Evolutionary conservation across 2,797 vertebrate species (phyloP).

Genomic region (Anas flavirostris): DNA sequence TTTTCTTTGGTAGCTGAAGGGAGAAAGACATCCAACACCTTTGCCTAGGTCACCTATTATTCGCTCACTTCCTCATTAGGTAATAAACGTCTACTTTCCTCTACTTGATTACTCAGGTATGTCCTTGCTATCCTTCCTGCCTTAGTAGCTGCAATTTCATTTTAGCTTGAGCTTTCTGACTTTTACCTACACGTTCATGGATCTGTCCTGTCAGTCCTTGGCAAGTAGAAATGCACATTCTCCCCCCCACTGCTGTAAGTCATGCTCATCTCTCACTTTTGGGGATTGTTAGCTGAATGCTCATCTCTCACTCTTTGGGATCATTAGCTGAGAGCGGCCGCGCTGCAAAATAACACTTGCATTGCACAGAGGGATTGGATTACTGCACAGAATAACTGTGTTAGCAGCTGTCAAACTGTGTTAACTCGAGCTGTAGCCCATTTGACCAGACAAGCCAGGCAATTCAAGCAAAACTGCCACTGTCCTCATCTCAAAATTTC

Average conservation of each 20-base stretch:
- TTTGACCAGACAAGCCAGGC: not conserved
- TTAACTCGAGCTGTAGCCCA: not conserved
- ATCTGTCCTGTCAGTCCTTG: not conserved
- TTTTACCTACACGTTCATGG: not conserved
- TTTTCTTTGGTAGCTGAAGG: not conserved
- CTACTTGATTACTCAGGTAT: not conserved
- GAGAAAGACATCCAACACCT: not conserved
- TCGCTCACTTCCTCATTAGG: not conserved
- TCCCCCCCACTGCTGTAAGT: too few relatives aligned
- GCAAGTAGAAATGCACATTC: not conserved
- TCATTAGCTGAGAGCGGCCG: not conserved
- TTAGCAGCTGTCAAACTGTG: not conserved
- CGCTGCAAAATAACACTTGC: not conserved
- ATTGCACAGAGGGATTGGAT: not conserved
- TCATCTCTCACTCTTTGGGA: not conserved
- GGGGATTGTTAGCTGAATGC: accelerated
- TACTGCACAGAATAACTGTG: not conserved
- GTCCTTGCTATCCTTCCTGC: not conserved
- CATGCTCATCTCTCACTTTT: accelerated
- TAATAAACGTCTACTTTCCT: not conserved
- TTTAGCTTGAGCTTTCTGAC: not conserved
- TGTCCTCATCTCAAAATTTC: not conserved
- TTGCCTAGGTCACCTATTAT: not conserved
- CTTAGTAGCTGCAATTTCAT: not conserved
- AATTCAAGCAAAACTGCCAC: not conserved